Base-by-base conservation (phyloP, 2,797 vertebrate species). In the Alauda arvensis region DNA sequence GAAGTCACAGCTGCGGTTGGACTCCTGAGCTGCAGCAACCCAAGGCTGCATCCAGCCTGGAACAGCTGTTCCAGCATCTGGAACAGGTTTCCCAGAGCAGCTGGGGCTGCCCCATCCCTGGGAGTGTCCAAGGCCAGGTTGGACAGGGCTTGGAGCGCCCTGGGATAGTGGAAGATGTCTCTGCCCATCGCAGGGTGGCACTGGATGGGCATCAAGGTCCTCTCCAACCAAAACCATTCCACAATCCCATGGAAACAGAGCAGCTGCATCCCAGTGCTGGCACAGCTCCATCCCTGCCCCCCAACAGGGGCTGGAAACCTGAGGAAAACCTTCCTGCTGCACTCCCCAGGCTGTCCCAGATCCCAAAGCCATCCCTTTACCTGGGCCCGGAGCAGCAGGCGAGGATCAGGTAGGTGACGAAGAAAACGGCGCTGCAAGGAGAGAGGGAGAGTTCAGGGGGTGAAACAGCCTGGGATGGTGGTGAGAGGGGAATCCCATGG, bases 371-470 rank as follows among this genome's bases (percentile, higher is more conserved):
- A 45, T 33, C 21, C 37, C 52, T 88, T 89, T 96, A 99, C 98
- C 98, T 98, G 90, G 98, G 98, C 95, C 96, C 97, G 14, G 97
- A 96, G 94, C 98, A 99, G 97, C 98, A 99, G 82, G 98, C 98
- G 16, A 99, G 96, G 68, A 97, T 98, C 97, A 99, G 82, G 90
- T 99, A 99, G 49, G 98, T 99, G 55, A 97, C 95, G 70, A 99
- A 98, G 97, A 99, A 99, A 46, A 99, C 98, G 23, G 90, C 98
- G 2, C 98, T 99, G 96, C 46, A 15, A 81, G 51, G 60, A 90
- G 63, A 88, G 29, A 42, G 67, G 14, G 51, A 42, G 3, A 9
- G 28, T 7, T 87, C 26, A 75, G 40, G 24, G 46, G 40, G 59
- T 4, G 24, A 46, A 3, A 6, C 69, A 20, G 53, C 4, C 1